Percentiles rank a stretch among this genome's conserved stretches.
Evolutionary conservation across 2,113 vertebrate genomes (phyloP).

Genomic region (Cololabis saira): DNA sequence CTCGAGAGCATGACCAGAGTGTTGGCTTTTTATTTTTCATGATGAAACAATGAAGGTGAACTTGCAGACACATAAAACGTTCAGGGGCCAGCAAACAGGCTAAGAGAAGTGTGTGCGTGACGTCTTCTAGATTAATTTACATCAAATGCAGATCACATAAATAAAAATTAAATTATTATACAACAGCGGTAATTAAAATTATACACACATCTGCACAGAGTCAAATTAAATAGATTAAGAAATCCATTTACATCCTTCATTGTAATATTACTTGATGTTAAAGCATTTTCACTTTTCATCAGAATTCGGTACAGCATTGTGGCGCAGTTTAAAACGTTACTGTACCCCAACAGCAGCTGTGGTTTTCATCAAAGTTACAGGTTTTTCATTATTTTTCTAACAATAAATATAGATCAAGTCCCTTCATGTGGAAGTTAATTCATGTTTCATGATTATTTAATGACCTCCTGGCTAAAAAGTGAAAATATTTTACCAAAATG

Average conservation of each 20-base stretch:
- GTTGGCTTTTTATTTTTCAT: slow-evolving; percentile 72
- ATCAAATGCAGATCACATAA: slow-evolving; percentile 67
- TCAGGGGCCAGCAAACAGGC: slow-evolving; percentile 31
- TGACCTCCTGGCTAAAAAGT: slow-evolving; percentile 42
- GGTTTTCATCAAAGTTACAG: background rate
- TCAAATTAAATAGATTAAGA: slow-evolving; percentile 57
- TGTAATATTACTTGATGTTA: slow-evolving; percentile 40
- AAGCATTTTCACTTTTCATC: slow-evolving; percentile 66
- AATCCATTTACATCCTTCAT: slow-evolving; percentile 61
- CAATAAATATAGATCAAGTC: background rate
- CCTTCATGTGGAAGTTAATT: background rate
- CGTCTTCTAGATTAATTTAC: slow-evolving; percentile 49
- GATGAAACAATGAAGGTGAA: slow-evolving; percentile 55
- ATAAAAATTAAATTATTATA: slow-evolving; percentile 70
- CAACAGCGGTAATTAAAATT: slow-evolving; percentile 64
- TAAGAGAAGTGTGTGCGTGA: slow-evolving; percentile 47
- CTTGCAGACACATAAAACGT: slow-evolving; percentile 58
- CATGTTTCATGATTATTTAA: background rate
- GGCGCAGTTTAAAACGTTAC: too few relatives aligned
- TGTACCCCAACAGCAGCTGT: background rate
- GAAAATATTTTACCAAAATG: slow-evolving; percentile 59
- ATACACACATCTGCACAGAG: slow-evolving; percentile 59
- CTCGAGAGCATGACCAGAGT: slow-evolving; percentile 1
- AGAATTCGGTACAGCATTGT: too few relatives aligned
- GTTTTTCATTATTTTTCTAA: background rate